Conservation (phyloP, 1,140 invertebrate genomes). For the Ptiloglossa arizonensis region DNA sequence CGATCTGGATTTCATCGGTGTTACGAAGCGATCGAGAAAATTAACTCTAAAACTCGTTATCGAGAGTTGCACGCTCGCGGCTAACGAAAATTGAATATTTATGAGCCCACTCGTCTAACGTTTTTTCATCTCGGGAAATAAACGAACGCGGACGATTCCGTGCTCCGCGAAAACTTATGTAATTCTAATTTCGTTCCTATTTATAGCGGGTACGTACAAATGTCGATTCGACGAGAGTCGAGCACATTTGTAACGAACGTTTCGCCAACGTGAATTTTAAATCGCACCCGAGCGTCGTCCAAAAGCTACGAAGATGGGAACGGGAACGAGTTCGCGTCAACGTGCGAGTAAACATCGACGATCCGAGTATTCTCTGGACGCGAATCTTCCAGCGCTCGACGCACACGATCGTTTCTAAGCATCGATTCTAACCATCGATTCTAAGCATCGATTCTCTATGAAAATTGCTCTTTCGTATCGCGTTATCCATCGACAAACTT, state of each 20-base stretch:
- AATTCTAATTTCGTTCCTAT: not conserved
- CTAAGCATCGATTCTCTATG: too few relatives aligned
- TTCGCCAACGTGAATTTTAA: not conserved
- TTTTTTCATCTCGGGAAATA: not conserved
- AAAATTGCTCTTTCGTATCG: too few relatives aligned
- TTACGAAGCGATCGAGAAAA: too few relatives aligned
- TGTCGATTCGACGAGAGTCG: not conserved
- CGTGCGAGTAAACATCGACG: too few relatives aligned
- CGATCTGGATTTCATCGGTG: not conserved
- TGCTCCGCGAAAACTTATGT: not conserved
- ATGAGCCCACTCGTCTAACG: not conserved
- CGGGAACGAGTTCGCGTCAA: not conserved
- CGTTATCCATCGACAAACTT: too few relatives aligned
- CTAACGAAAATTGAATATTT: conserved; percentile 13
- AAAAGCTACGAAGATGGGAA: not conserved
- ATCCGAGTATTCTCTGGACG: too few relatives aligned
- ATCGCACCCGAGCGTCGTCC: not conserved
- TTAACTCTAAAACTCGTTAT: not conserved
- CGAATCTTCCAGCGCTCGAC: too few relatives aligned
- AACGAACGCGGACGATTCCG: too few relatives aligned
- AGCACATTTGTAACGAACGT: not conserved
- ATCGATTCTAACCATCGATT: too few relatives aligned
- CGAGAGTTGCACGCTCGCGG: not conserved
- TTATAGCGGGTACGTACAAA: not conserved
- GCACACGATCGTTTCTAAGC: too few relatives aligned